Conservation (phyloP, 64 coral and sea anemone species). For the Trachythela sp. region DNA sequence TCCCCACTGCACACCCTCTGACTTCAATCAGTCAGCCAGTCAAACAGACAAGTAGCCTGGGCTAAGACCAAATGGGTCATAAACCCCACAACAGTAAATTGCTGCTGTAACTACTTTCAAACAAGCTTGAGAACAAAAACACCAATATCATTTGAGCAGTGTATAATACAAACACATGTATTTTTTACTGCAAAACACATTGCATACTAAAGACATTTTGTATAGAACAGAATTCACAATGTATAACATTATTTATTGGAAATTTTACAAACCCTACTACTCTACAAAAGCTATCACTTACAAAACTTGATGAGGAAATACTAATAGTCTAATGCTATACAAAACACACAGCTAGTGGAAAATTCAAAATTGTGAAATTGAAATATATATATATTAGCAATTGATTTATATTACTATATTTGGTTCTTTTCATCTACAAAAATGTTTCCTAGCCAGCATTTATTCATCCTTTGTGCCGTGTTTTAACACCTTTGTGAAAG, state of each 20-base stretch:
- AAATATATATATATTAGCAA: neutral
- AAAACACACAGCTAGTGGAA: neutral
- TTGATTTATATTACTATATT: slow-evolving; percentile 11
- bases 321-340: neutral
- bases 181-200: neutral
- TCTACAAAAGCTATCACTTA: neutral
- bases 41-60: too few species aligned
- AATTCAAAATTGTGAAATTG: neutral
- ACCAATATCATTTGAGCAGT: too few species aligned
- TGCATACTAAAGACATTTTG: neutral
- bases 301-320: neutral
- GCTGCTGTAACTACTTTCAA: too few species aligned
- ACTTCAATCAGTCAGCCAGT: too few species aligned
- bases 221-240: neutral
- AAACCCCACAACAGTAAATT: too few species aligned
- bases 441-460: neutral
- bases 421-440: neutral
- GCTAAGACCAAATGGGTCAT: too few species aligned
- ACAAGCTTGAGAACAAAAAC: too few species aligned
- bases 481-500: slow-evolving; percentile 1
- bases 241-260: neutral
- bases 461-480: slow-evolving; percentile 9
- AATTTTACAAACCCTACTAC: neutral
- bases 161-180: neutral
- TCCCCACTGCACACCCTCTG: too few species aligned